These are phyloP conservation scores for Seriola dumerili DNA, from an alignment of 2,113 vertebrate species.

Conservation along the genomic window DNA sequence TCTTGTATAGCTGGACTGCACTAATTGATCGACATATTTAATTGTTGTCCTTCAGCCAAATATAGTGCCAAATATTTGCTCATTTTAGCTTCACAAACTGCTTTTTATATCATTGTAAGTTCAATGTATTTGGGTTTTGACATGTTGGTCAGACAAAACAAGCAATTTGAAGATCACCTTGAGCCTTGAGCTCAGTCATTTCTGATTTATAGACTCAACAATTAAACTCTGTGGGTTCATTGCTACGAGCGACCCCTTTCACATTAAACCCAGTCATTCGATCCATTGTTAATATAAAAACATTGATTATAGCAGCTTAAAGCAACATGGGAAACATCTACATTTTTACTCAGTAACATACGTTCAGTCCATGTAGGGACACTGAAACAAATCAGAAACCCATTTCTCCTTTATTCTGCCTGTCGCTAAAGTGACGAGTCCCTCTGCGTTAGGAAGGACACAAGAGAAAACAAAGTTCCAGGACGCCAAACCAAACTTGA, in stretches of 20 bases:
- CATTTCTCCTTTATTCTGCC: background rate
- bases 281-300: background rate
- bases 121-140: background rate
- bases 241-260: background rate
- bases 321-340: conserved; percentile 20
- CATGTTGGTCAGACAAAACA: background rate
- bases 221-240: background rate
- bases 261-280: background rate
- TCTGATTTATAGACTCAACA: background rate
- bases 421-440: conserved; percentile 1
- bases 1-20: background rate
- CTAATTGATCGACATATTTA: background rate
- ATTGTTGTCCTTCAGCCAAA: background rate
- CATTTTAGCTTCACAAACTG: too few species aligned
- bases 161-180: background rate
- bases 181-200: background rate
- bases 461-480: conserved; percentile 38
- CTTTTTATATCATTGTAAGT: background rate
- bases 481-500: conserved; percentile 68
- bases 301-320: background rate
- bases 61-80: too few species aligned
- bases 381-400: background rate
- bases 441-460: background rate
- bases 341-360: background rate
- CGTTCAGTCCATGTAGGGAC: background rate